Evolutionary conservation across 2,888 invertebrate species (phyloP).

Genomic region (Tinea pellionella): DNA sequence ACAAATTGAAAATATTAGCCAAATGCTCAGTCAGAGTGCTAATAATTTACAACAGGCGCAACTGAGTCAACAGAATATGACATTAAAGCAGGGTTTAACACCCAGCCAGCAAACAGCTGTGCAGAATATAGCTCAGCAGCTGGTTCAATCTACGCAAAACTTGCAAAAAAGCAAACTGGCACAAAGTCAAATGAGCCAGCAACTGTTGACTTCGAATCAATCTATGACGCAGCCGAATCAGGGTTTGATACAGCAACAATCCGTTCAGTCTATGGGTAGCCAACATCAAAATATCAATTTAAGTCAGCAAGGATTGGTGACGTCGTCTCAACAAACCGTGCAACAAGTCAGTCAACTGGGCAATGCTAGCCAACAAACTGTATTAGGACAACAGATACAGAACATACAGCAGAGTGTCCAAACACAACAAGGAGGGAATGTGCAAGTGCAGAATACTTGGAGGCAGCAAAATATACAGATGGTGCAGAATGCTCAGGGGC

Average conservation of each 20-base stretch:
- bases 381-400: conserved; percentile 60
- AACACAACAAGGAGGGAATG: conserved; percentile 43
- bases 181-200: conserved; percentile 52
- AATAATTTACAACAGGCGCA: conserved; percentile 59
- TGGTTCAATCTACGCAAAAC: conserved; percentile 55
- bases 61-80: conserved; percentile 51
- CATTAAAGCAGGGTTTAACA: conserved; percentile 54
- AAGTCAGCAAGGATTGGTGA: conserved; percentile 51
- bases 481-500: conserved; percentile 64
- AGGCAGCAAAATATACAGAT: conserved; percentile 64
- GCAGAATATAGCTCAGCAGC: conserved; percentile 58
- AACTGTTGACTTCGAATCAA: conserved; percentile 60
- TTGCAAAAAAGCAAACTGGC: conserved; percentile 46
- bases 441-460: conserved; percentile 52
- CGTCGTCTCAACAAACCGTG: conserved; percentile 47
- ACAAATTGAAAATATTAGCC: conserved; percentile 72
- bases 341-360: conserved; percentile 58
- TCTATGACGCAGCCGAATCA: conserved; percentile 52
- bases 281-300: conserved; percentile 59
- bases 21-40: conserved; percentile 64
- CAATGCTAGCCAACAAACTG: conserved; percentile 38
- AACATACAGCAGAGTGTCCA: conserved; percentile 58
- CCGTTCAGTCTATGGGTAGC: conserved; percentile 49
- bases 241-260: conserved; percentile 54
- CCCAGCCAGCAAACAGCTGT: conserved; percentile 57